phyloP scores from a whole-genome alignment of 2,797 vertebrate species.

The Apogon talboti region DNA sequence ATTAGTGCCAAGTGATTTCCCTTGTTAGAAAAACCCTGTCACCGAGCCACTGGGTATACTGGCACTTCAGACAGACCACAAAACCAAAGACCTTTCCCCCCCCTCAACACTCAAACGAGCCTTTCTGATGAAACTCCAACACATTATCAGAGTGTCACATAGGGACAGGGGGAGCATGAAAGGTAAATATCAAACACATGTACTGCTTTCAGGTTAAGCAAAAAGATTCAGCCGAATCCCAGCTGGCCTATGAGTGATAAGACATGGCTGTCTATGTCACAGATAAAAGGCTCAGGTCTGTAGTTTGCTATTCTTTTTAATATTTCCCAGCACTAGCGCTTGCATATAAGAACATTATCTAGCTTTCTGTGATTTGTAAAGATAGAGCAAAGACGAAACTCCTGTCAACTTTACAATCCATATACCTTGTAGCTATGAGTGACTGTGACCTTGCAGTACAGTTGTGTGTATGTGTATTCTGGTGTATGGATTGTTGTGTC shows the following conservation, averaged over 20 bases:
- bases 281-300: conserved; percentile 42
- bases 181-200: conserved; percentile 60
- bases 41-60: conserved; percentile 28
- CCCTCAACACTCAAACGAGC: conserved; percentile 20
- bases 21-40: conserved; percentile 15
- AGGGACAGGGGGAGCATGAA: conserved; percentile 29
- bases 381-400: conserved; percentile 22
- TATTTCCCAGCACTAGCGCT: conserved; percentile 11
- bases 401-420: conserved; percentile 21
- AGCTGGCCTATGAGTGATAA: conserved; percentile 48
- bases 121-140: conserved; percentile 27
- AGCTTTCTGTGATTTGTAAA: conserved; percentile 21
- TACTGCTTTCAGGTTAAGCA: conserved; percentile 36
- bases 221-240: conserved; percentile 36
- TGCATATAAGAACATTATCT: conserved; percentile 11
- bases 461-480: conserved; percentile 7
- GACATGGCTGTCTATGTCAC: conserved; percentile 30
- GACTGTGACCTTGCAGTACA: conserved; percentile 54
- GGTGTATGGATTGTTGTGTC: conserved; percentile 17
- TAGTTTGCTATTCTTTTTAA: conserved; percentile 29
- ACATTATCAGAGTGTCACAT: conserved; percentile 38
- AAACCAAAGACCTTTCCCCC: conserved; percentile 35
- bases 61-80: conserved; percentile 40
- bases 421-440: conserved; percentile 17
- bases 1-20: conserved; percentile 24